Conservation (phyloP, 2,113 vertebrate species). For the Epinephelus fuscoguttatus region DNA sequence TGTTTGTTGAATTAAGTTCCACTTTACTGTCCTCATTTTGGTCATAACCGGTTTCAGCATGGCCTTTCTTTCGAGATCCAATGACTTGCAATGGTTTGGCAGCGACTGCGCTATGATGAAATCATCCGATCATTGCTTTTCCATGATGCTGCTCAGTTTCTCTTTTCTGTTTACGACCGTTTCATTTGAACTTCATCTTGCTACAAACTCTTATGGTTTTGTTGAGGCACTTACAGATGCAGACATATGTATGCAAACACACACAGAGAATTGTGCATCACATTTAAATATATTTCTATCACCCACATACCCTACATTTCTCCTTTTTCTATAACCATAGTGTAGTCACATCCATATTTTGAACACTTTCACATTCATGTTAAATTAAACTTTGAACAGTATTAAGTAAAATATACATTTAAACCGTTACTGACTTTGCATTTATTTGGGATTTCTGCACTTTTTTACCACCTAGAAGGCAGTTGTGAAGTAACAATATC, state of each 20-base stretch:
- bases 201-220: not conserved
- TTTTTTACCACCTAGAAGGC: not conserved
- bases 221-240: not conserved
- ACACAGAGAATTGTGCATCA: not conserved
- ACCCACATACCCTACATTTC: not conserved
- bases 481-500: conserved; percentile 7
- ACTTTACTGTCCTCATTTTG: not conserved
- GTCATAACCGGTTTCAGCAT: not conserved
- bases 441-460: not conserved
- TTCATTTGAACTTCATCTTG: not conserved
- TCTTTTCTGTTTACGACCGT: not conserved
- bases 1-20: not conserved
- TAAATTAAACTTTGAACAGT: not conserved
- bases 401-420: not conserved
- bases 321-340: not conserved
- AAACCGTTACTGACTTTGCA: not conserved
- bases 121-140: not conserved
- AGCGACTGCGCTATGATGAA: not conserved
- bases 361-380: not conserved
- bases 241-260: not conserved
- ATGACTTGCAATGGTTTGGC: not conserved
- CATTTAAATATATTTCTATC: not conserved
- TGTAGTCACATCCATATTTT: not conserved
- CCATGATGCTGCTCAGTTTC: not conserved
- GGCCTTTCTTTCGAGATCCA: not conserved